Percentiles rank a stretch among this genome's conserved stretches.
Conservation (phyloP, 2,888 invertebrate species). For the Eubasilissa splendida region DNA sequence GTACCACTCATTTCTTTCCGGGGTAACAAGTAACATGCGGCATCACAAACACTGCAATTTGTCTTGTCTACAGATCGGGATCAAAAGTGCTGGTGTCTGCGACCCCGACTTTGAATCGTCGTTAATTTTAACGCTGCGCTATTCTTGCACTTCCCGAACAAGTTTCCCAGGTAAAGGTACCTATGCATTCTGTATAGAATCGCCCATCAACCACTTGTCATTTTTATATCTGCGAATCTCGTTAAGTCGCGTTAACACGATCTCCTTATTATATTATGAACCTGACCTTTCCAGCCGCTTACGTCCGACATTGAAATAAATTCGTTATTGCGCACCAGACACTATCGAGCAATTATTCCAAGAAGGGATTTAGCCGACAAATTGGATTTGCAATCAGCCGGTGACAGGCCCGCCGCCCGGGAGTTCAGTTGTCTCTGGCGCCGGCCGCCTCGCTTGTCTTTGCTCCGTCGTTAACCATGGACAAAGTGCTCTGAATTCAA, state of each 20-base stretch:
- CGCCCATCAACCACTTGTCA: background rate
- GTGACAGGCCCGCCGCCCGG: slow-evolving; percentile 1
- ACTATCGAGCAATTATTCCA: slow-evolving; percentile 11
- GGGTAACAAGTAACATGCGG: too few relatives aligned
- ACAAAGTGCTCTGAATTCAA: background rate
- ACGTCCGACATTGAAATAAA: slow-evolving; percentile 24
- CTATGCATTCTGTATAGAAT: background rate
- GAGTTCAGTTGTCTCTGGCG: slow-evolving; percentile 24
- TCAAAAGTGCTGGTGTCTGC: too few relatives aligned
- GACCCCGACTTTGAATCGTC: too few relatives aligned
- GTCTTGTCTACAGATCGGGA: too few relatives aligned
- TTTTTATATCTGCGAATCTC: too few relatives aligned
- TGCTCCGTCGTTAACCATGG: background rate
- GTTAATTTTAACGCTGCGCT: too few relatives aligned
- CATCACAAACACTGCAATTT: too few relatives aligned
- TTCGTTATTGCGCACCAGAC: background rate
- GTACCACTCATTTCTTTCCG: too few relatives aligned
- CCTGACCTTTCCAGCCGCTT: slow-evolving; percentile 1
- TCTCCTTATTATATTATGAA: slow-evolving; percentile 5
- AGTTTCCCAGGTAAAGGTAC: too few relatives aligned
- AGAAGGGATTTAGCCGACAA: slow-evolving; percentile 16
- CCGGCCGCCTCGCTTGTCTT: slow-evolving; percentile 23
- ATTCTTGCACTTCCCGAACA: too few relatives aligned
- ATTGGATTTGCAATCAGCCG: slow-evolving; percentile 35
- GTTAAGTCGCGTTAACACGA: slow-evolving; percentile 1